These are phyloP conservation scores for Chymomyza procnemis DNA, from an alignment of 2,888 invertebrate species.

Conservation along the genomic window DNA sequence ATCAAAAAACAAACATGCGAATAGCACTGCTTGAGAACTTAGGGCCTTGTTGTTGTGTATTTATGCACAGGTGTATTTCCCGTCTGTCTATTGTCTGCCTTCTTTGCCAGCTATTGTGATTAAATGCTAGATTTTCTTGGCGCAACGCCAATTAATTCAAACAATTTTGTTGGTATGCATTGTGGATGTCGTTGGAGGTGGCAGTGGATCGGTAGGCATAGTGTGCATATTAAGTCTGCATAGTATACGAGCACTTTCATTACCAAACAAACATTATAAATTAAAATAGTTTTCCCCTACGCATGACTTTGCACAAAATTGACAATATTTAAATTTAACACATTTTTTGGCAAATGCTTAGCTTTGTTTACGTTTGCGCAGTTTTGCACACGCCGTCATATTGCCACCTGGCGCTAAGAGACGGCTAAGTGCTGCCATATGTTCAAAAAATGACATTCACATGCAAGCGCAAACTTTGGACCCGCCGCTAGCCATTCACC, in stretches of 20 bases:
- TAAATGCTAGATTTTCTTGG: background rate
- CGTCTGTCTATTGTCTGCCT: background rate
- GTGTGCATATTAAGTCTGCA: background rate
- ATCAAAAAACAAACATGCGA: background rate
- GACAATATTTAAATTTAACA: background rate
- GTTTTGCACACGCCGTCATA: background rate
- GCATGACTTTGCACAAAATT: background rate
- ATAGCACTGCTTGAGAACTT: background rate
- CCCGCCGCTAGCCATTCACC: background rate
- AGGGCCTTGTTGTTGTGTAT: no score
- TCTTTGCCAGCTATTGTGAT: background rate
- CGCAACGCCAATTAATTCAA: background rate
- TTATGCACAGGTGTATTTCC: background rate
- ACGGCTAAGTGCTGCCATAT: background rate
- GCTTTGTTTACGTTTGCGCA: constrained; percentile 3
- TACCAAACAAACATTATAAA: background rate
- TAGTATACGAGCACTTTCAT: background rate
- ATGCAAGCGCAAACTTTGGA: background rate
- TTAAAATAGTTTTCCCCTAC: background rate
- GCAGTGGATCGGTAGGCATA: no score
- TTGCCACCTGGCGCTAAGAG: background rate
- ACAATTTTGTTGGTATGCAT: background rate
- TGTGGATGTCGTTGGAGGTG: background rate
- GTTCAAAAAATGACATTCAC: constrained; percentile 25
- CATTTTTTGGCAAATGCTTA: background rate